A percentile compares a stretch with the other conserved stretches of the same genome.
Conservation (phyloP, 2,797 vertebrate species). For the Myotis myotis region DNA sequence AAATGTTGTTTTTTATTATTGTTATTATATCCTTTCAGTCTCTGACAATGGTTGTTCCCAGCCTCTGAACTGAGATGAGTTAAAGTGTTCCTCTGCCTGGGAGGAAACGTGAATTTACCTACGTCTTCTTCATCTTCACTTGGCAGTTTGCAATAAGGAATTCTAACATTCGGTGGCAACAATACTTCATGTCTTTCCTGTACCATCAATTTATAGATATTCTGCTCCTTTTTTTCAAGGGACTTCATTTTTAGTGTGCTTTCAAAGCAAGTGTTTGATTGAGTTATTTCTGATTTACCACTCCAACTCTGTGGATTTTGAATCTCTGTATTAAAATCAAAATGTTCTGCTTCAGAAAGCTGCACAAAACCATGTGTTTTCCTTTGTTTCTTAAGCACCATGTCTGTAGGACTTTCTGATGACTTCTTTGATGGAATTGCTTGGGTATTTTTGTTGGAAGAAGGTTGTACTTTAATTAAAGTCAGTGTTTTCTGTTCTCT, state of each 20-base stretch:
- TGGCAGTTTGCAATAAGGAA: slow-evolving; percentile 38
- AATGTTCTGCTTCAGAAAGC: slow-evolving; percentile 53
- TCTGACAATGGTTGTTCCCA: slow-evolving; percentile 1
- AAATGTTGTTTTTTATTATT: slow-evolving; percentile 67
- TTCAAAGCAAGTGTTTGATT: slow-evolving; percentile 57
- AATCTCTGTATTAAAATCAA: slow-evolving; percentile 55
- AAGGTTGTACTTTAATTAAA: slow-evolving; percentile 38
- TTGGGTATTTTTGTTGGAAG: slow-evolving; percentile 49
- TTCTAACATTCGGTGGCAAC: slow-evolving; percentile 20
- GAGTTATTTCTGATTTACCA: slow-evolving; percentile 42
- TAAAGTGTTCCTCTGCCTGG: slow-evolving; percentile 23
- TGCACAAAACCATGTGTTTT: slow-evolving; percentile 40
- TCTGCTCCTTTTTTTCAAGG: slow-evolving; percentile 41
- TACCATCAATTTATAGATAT: neutral
- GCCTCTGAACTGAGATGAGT: slow-evolving; percentile 50
- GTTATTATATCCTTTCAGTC: slow-evolving; percentile 67
- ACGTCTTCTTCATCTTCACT: slow-evolving; percentile 47
- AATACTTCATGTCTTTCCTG: slow-evolving; percentile 44
- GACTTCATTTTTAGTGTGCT: slow-evolving; percentile 57
- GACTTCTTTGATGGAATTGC: slow-evolving; percentile 46
- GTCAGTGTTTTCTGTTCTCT: slow-evolving; percentile 14
- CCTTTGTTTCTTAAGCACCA: slow-evolving; percentile 50
- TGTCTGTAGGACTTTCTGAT: slow-evolving; percentile 57
- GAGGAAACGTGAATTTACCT: slow-evolving; percentile 49
- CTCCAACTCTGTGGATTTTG: slow-evolving; percentile 29